Evolutionary conservation across 2,113 vertebrate species (phyloP), one percentile per base, ranked within the genome.

Genomic region (Desmodus rotundus): DNA sequence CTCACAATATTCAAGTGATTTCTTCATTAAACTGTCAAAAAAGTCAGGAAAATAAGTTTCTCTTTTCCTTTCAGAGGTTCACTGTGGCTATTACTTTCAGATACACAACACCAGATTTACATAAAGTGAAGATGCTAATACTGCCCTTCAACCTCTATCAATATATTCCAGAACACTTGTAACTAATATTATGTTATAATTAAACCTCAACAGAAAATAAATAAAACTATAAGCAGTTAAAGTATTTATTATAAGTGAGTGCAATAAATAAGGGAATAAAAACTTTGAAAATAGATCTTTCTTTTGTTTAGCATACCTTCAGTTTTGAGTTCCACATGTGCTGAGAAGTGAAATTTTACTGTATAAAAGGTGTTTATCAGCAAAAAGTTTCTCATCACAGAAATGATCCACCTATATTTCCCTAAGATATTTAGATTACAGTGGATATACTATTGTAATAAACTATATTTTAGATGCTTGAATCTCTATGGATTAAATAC

Each of bases 1-100:
- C 15, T 52, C 65, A 47, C 0, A 15, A 8, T 28, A 67, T 17
- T 38, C 45, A 68, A 36, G 33, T 43, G 58, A 83, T 88, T 94
- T 96, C 65, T 87, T 91, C 54, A 87, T 15, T 88, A 92, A 78
- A 24, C 16, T 83, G 5, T 77, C 74, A 20, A 91, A 45, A 97
- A 86, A 81, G 22, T n/a, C 19, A 84, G 95, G 6, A 85, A 91
- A 72, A 95, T 82, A 74, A 33, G 2, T 81, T 72, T 38, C 10
- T 38, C 76, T 93, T 65, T 92, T 93, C 77, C 43, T 94, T 84
- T 91, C 16, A 14, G 20, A 80, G 22, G 93, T 94, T 67, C 72
- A 89, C 76, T 77, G 0, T 8, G 58, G 26, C 16, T 89, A 56
- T 95, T 76, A 61, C 85, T 87, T 94, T 84, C 86, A 74, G 61